Evolutionary conservation across 2,113 vertebrate species (phyloP).

Genomic region (Xenus cinereus): DNA sequence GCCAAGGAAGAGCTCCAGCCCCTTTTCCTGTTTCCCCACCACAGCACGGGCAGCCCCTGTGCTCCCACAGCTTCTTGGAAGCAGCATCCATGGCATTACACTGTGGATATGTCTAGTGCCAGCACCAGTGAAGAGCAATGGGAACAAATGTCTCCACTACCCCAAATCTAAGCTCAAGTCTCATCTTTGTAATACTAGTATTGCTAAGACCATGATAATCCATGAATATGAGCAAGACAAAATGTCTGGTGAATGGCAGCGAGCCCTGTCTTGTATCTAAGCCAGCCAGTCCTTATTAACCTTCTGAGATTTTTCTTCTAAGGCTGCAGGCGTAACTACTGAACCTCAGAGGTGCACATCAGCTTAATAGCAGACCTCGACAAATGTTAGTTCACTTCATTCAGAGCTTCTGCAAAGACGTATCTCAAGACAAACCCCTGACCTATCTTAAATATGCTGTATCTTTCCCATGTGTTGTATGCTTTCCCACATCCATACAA

Average conservation of each 20-base stretch:
- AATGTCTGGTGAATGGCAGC: not conserved
- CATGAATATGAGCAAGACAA: not conserved
- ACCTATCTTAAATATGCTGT: not conserved
- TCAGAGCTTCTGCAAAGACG: not conserved
- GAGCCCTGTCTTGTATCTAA: not conserved
- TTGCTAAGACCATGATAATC: not conserved
- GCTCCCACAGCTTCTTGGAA: not conserved
- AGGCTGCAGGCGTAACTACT: not conserved
- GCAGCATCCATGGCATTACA: not conserved
- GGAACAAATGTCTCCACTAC: not conserved
- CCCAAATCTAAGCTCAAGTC: not conserved
- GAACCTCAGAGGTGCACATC: not conserved
- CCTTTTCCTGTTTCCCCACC: fast-evolving
- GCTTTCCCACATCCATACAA: not conserved
- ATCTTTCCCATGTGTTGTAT: not conserved
- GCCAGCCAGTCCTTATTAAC: not conserved
- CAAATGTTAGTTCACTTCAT: not conserved
- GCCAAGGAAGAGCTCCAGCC: not conserved
- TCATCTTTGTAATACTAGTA: not conserved
- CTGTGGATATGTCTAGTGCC: not conserved
- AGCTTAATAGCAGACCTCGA: not conserved
- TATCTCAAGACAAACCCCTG: not conserved
- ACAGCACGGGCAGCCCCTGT: not conserved
- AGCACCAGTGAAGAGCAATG: not conserved
- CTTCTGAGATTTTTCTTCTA: not conserved